Percentiles rank a stretch among this genome's conserved stretches.
phyloP scores from a whole-genome alignment of 2,113 vertebrate species.

The Seriola aureovittata region DNA sequence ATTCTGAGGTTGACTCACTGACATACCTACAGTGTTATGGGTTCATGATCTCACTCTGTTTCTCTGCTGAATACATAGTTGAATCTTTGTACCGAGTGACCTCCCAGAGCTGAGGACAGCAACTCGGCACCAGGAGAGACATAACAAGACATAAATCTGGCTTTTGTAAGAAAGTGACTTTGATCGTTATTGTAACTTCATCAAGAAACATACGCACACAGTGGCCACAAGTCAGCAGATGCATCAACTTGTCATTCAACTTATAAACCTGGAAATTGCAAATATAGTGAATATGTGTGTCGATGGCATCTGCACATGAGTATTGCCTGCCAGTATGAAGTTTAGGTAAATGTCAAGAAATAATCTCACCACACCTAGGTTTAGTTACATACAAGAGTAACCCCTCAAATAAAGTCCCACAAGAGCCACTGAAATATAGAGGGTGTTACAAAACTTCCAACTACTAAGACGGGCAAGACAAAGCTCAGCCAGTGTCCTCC shows the following conservation, averaged over 20 bases:
- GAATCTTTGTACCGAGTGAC: background rate
- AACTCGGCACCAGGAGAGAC: constrained; percentile 13
- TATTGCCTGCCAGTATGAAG: background rate
- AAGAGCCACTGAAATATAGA: background rate
- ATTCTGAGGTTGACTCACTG: constrained; percentile 35
- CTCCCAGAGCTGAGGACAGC: constrained; percentile 13
- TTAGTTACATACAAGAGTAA: background rate
- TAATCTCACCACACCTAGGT: background rate
- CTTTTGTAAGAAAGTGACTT: constrained; percentile 5
- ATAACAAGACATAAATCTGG: background rate
- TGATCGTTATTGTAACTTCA: constrained; percentile 20
- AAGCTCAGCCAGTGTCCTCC: constrained; percentile 15
- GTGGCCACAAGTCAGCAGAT: constrained; percentile 4
- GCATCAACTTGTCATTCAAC: background rate
- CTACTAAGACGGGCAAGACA: background rate
- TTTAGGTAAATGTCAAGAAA: background rate
- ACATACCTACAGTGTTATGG: constrained; percentile 29
- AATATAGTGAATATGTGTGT: background rate
- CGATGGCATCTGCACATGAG: background rate
- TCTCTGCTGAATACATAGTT: constrained; percentile 24
- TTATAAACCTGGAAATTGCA: background rate
- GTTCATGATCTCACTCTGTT: constrained; percentile 42
- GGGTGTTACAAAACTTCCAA: background rate
- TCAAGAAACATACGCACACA: background rate
- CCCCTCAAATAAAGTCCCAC: background rate